Conservation (phyloP, 1,140 invertebrate species). For the Zaprionus camerounensis region DNA sequence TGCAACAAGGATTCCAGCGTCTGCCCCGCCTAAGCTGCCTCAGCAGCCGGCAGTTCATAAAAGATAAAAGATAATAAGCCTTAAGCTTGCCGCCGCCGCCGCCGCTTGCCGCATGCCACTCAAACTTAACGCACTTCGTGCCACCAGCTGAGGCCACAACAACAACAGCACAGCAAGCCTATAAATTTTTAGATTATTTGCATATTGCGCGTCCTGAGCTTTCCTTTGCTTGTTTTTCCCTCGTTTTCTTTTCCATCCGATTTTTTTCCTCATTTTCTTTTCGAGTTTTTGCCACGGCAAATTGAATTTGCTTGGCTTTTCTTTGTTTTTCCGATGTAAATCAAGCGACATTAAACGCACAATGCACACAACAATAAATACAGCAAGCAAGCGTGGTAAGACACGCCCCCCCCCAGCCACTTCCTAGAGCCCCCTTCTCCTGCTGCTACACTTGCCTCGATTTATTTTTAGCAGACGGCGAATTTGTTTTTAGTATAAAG, state of each 20-base stretch:
- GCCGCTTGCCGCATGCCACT: conserved; percentile 58
- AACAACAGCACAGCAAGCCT: conserved; percentile 61
- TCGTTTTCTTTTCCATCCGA: not conserved
- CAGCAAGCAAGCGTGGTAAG: conserved; percentile 19
- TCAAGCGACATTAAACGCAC: conserved; percentile 73
- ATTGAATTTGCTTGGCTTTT: conserved; percentile 48
- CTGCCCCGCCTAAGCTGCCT: conserved; percentile 23
- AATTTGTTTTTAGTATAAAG: conserved; percentile 29
- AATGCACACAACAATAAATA: conserved; percentile 71
- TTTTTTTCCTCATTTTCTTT: conserved; percentile 17
- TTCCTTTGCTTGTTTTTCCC: not conserved
- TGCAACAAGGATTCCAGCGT: conserved; percentile 45
- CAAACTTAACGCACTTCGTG: conserved; percentile 51
- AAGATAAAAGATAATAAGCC: conserved; percentile 81
- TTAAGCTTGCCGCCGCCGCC: conserved; percentile 56
- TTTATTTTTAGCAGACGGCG: conserved; percentile 9
- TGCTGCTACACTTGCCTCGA: not conserved
- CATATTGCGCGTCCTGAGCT: conserved; percentile 60
- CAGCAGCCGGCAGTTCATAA: conserved; percentile 77
- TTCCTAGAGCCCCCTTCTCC: not conserved
- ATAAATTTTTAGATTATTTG: conserved; percentile 83
- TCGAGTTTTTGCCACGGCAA: conserved; percentile 42
- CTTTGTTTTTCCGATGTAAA: conserved; percentile 60
- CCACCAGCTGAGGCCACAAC: conserved; percentile 35
- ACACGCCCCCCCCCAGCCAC: not conserved